phyloP scores from a whole-genome alignment of 2,888 invertebrate species.

The Unio delphinus region DNA sequence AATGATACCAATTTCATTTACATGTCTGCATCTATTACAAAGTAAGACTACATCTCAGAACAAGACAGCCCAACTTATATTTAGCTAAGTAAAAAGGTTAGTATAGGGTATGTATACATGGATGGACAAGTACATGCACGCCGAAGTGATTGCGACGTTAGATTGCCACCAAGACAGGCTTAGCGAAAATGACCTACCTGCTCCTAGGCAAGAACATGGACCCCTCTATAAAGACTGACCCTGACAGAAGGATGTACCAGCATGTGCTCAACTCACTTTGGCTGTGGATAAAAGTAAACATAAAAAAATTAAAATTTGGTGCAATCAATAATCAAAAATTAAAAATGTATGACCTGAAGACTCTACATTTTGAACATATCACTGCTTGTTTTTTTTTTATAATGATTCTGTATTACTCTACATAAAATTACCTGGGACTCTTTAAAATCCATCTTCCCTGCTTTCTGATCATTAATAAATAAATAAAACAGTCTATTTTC shows the following conservation, averaged over 20 bases:
- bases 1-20: too few species aligned
- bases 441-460: too few species aligned
- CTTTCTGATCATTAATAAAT: too few species aligned
- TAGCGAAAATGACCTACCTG: constrained; percentile 75
- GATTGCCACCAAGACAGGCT: neutral
- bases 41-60: too few species aligned
- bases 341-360: neutral
- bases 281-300: constrained; percentile 72
- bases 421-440: too few species aligned
- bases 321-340: too few species aligned
- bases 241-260: constrained; percentile 87
- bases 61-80: too few species aligned
- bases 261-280: constrained; percentile 85
- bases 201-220: constrained; percentile 86
- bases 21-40: too few species aligned
- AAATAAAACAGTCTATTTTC: too few species aligned
- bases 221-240: constrained; percentile 88
- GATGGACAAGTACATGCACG: neutral
- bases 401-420: too few species aligned
- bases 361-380: neutral
- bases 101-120: too few species aligned
- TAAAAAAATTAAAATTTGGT: neutral
- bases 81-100: too few species aligned
- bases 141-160: neutral
- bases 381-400: neutral